These are phyloP conservation scores for Alentia gelatinosa DNA, from an alignment of 2,888 invertebrate genomes.

Conservation along the genomic window DNA sequence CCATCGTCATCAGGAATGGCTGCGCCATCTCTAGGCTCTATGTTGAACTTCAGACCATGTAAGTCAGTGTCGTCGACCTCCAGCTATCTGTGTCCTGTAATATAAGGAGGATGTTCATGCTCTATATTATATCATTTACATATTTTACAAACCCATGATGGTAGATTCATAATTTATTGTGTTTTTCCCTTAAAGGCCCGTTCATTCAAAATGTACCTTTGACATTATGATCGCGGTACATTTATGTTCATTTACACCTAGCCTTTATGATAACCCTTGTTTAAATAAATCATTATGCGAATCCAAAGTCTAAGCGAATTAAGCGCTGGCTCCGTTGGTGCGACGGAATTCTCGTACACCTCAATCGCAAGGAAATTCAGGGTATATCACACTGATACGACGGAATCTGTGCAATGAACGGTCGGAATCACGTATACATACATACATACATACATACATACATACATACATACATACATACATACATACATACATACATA, in stretches of 20 bases:
- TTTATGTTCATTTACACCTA: no score
- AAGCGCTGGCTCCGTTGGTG: no score
- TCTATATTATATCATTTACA: neutral
- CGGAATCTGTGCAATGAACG: no score
- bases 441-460: neutral
- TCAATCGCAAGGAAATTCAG: no score
- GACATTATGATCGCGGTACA: no score
- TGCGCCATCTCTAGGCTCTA: neutral
- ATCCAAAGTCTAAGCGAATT: no score
- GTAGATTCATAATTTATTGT: neutral
- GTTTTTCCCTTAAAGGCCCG: neutral
- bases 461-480: neutral
- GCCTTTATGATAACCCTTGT: no score
- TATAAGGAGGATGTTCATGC: neutral
- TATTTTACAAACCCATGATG: neutral
- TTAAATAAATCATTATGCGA: no score
- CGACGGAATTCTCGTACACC: no score
- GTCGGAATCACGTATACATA: neutral
- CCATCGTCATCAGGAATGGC: neutral
- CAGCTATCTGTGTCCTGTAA: neutral
- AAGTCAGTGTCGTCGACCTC: neutral
- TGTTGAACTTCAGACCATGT: neutral
- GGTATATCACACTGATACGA: no score
- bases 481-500: no score
- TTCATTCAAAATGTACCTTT: neutral